Evolutionary conservation across 2,797 vertebrate species (phyloP), one percentile per base, ranked within the genome.

Genomic region (Amblyopsis hoosieri): DNA sequence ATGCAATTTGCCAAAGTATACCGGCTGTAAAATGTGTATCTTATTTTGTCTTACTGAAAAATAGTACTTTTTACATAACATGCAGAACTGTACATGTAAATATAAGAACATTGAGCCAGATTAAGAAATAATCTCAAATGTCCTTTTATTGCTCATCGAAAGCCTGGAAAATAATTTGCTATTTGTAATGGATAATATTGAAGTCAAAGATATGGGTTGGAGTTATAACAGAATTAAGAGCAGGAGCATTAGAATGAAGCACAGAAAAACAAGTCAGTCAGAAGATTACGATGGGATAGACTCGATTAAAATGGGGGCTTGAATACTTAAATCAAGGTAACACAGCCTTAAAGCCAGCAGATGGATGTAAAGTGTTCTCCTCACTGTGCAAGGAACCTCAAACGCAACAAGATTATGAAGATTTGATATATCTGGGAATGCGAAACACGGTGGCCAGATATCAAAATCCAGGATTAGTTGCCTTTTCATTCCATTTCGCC

Each of bases 401-500:
- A 76, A 76, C 12, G 53, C 74, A 67, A 75, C 69, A 0, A 82
- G 84, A 87, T 89, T 88, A 89, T 77, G 86, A 89, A 86, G 88
- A 88, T 88, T 90, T 87, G 85, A 87, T 69, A 62, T 50, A 85
- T 89, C 79, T 68, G 74, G 80, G 78, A 81, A 81, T 75, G 75
- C 69, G 55, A 77, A 89, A 74, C 75, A 64, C 81, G 15, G 81
- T n/a, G 78, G 84, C 84, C 69, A 49, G 72, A 83, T 71, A 78
- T 79, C 75, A 47, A 81, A 87, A 88, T 76, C 69, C 78, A 50
- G 88, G 90, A 91, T 91, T 91, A 89, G 82, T 86, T 69, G 75
- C 78, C 81, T 82, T 84, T 79, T 78, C 79, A 73, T 82, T 81
- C 81, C 62, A 68, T 72, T 64, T 57, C 75, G 67, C 65, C 79